Base-by-base conservation (phyloP, 2,888 invertebrate species). In the Thera britannica region DNA sequence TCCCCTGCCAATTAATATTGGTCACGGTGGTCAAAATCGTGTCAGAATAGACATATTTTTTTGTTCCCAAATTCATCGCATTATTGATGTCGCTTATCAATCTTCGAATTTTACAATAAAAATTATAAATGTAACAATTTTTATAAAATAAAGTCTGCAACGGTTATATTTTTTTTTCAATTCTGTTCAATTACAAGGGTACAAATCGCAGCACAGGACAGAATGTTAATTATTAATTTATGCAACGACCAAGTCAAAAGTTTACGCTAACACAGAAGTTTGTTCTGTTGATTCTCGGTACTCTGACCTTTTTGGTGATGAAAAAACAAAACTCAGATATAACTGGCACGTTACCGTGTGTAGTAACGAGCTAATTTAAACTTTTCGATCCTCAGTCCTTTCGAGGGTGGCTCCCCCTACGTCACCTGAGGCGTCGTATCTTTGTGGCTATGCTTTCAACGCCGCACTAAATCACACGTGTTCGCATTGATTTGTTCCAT, bases 341-440 rank as follows among this genome's bases (percentile, higher is more conserved):
- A 89, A 88, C 89, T 86, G 89, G 82, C 86, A 81, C 83, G 88
- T 87, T 83, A 79, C 85, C 87, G 88, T 89, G 84, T 89, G 91
- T 90, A 82, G 92, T 93, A 93, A 93, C 93, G 88, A 93, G 93
- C 93, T 93, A 92, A 93, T 93, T 93, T 93, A 93, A 93, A 93
- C 91, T 93, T 93, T 93, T 92, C 89, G 90, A 87, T 83, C 81
- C 86, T 83, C 83, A 79, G 85, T 88, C 88, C 89, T 83, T 83
- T 70, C 77, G 80, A 85, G 86, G 89, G 88, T 83, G 85, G 79
- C 81, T 78, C 83, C 86, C 87, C 86, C 79, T 72, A 72, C 83
- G 87, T 84, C 89, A 92, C 93, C 91, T 93, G 88, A 91, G 90
- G 90, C 91, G 83, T 75, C 77, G 72, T 83, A 83, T 84, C 83